Conservation (phyloP, 2,888 invertebrate species). For the Nasonia oneida region DNA sequence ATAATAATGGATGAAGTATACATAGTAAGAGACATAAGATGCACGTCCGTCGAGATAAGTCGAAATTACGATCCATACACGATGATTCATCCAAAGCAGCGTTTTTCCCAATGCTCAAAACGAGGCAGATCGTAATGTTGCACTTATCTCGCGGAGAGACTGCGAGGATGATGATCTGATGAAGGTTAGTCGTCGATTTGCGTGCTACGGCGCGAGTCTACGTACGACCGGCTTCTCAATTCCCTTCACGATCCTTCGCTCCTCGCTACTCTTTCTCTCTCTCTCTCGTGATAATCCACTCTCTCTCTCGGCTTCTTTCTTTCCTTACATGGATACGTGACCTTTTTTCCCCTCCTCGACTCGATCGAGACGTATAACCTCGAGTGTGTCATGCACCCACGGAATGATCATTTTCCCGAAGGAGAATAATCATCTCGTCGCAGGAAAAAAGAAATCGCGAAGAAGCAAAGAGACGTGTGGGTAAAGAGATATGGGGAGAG, state of each 20-base stretch:
- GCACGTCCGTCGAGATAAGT: slow-evolving; percentile 6
- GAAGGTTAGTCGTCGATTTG: slow-evolving; percentile 74
- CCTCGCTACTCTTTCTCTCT: slow-evolving; percentile 13
- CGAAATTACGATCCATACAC: slow-evolving; percentile 38
- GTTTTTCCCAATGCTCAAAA: not conserved
- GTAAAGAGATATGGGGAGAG: not conserved
- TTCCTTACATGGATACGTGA: not conserved
- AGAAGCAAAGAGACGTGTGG: not conserved
- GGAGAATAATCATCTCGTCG: not conserved
- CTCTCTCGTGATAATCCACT: not conserved
- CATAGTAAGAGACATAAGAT: slow-evolving; percentile 6
- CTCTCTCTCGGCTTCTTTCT: slow-evolving; percentile 29
- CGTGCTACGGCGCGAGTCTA: slow-evolving; percentile 79
- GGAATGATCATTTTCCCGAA: not conserved
- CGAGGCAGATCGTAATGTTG: slow-evolving; percentile 43
- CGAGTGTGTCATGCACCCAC: not conserved
- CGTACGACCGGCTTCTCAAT: slow-evolving; percentile 68
- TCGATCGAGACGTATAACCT: not conserved
- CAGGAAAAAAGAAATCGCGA: not conserved
- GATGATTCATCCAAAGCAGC: not conserved
- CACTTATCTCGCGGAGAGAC: slow-evolving; percentile 34
- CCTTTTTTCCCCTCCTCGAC: not conserved
- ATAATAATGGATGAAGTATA: slow-evolving; percentile 33
- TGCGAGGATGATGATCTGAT: slow-evolving; percentile 54
- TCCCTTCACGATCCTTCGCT: slow-evolving; percentile 45